A percentile compares a stretch with the other conserved stretches of the same genome.
phyloP scores from a whole-genome alignment of 2,113 vertebrate species.

The Peromyscus californicus region DNA sequence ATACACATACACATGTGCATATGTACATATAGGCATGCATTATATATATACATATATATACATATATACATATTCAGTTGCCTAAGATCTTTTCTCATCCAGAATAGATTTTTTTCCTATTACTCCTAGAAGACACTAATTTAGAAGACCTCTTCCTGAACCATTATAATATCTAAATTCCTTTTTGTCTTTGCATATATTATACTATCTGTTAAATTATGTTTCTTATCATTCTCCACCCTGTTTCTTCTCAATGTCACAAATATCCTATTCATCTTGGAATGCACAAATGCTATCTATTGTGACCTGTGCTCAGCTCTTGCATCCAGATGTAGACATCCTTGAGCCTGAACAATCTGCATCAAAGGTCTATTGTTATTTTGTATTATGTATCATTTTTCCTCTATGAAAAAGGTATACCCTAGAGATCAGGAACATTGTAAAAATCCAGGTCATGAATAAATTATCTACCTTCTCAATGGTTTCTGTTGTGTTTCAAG shows the following conservation, averaged over 20 bases:
- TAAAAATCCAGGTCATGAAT: not conserved
- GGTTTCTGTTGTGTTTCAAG: not conserved
- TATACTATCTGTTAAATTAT: not conserved
- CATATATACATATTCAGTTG: not conserved
- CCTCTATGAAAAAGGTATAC: not conserved
- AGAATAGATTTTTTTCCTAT: not conserved
- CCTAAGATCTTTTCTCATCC: not conserved
- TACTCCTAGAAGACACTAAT: not conserved
- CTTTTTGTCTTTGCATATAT: not conserved
- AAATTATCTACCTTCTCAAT: not conserved
- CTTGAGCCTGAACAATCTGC: not conserved
- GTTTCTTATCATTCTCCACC: not conserved
- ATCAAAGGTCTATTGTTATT: not conserved
- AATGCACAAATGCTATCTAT: not conserved
- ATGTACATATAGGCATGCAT: not conserved
- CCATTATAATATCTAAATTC: not conserved
- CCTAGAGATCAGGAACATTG: not conserved
- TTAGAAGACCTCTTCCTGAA: not conserved
- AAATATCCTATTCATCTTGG: not conserved
- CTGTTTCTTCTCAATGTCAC: not conserved
- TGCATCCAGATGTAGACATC: not conserved
- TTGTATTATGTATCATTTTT: not conserved
- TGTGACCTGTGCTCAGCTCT: not conserved
- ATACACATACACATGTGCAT: not conserved
- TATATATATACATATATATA: rapidly evolving